Evolutionary conservation across 2,888 invertebrate genomes (phyloP), one percentile per base, ranked within the genome.

Genomic region (Ectemnius continuus): DNA sequence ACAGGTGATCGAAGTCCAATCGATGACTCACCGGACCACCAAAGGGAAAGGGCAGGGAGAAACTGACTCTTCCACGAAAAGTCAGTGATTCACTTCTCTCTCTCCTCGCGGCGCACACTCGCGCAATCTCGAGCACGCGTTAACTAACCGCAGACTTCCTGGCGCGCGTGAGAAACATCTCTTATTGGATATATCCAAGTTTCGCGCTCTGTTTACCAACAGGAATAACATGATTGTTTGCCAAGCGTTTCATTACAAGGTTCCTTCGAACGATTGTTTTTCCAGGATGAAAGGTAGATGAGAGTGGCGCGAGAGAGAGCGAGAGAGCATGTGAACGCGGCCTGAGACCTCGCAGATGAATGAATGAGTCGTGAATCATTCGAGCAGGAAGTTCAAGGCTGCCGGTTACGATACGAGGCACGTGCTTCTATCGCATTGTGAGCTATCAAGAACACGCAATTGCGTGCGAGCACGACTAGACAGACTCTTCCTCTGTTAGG

Each of bases 281-380:
- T 52, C 6, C 52, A n/a, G 14, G 6, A 16, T 14, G 6, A 16
- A 4, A 11, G 5, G n/a, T 5, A 14, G 1, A 6, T 52, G 52
- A 14, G 1, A 16, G 52, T 52, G 14, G n/a, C n/a, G n/a, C n/a
- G n/a, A n/a, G n/a, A n/a, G n/a, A n/a, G n/a, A n/a, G n/a, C n/a
- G n/a, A n/a, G 36, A 11, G 36, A 36, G 8, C 8, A 8, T 36
- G 36, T 6, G 36, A 36, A 2, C 36, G 11, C 36, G 5, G 36
- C 0, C 36, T 11, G 36, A 36, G 8, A 11, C 36, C 36, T 36
- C 36, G 36, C 59, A 73, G 69, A 84, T 83, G 84, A 83, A 84
- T 81, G 84, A 76, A 82, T 81, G 75, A 68, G 81, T 66, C 67
- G 82, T 83, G 84, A 83, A 81, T 83, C 82, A 83, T 84, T 80